Evolutionary conservation across 2,888 invertebrate genomes (phyloP), one percentile per base, ranked within the genome.

Genomic region (Cabera pusaria): DNA sequence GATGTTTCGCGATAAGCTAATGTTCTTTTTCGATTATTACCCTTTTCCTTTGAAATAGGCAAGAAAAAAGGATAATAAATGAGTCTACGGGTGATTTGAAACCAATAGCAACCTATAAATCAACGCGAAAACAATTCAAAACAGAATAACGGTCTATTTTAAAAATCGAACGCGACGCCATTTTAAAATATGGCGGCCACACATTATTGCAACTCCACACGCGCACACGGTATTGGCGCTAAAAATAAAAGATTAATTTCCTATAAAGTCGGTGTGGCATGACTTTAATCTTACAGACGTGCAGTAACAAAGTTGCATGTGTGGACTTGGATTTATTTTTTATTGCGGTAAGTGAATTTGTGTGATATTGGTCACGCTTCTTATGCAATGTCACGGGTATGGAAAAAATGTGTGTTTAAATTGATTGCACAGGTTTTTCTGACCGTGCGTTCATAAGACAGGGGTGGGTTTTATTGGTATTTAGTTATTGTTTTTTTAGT

Each of bases 201-300:
- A 69, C 69, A 70, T 70, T 74, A 82, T 79, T 66, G 79, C 72
- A 52, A 48, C 53, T 56, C 49, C 64, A 68, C 81, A 79, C 77
- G 81, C 61, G 57, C 56, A 59, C 48, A 55, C 54, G 48, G 56
- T 67, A 64, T 72, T 60, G 65, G 60, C 41, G 63, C 79, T 82
- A 80, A 75, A 84, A 83, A 83, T 84, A 82, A 80, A 80, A 78
- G 74, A 75, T 81, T 82, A 81, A 84, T 83, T 83, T 77, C 72
- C 80, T 71, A 66, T 75, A 66, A 70, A 65, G 71, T 68, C 51
- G 64, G 52, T 62, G 69, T 72, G 71, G 73, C 64, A 63, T 64
- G 64, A 52, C 56, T 66, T 64, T 64, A 68, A 75, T 75, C 66
- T 64, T 55, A 57, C 49, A 39, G 57, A 66, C 62, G 62, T 59